Percentiles rank a stretch among this genome's conserved stretches.
These are phyloP conservation scores for Clarias gariepinus DNA, from an alignment of 2,113 vertebrate genomes.

Conservation along the genomic window DNA sequence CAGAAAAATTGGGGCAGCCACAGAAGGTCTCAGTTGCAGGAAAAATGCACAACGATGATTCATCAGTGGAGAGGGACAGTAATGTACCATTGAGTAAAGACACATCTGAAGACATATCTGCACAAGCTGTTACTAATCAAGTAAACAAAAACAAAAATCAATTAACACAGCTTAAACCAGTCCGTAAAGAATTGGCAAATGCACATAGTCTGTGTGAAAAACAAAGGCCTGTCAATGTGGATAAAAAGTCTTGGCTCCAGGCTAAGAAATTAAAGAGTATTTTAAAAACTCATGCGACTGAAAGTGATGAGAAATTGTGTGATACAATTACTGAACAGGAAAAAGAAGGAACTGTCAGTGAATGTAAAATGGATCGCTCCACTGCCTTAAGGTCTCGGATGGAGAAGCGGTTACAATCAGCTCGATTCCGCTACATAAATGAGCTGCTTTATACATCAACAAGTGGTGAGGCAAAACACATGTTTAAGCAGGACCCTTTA, in stretches of 20 bases:
- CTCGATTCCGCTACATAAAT: constrained; percentile 90
- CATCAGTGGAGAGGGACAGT: background rate
- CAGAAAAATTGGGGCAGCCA: background rate
- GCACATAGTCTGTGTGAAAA: background rate
- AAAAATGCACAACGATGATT: constrained; percentile 1
- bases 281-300: constrained; percentile 14
- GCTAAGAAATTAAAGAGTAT: constrained; percentile 21
- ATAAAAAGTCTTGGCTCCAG: background rate
- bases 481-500: constrained; percentile 82
- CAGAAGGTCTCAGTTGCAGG: background rate
- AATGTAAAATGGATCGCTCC: constrained; percentile 58
- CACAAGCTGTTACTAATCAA: background rate
- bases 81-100: background rate
- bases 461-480: constrained; percentile 76
- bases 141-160: background rate
- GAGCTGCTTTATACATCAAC: constrained; percentile 81
- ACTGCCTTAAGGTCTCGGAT: constrained; percentile 76
- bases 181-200: background rate
- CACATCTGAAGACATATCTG: background rate
- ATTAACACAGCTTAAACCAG: background rate
- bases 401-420: constrained; percentile 80
- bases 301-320: background rate
- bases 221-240: background rate
- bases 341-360: background rate
- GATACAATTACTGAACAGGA: background rate